phyloP scores from a whole-genome alignment of 2,888 invertebrate species.

The Cinara cedri region DNA sequence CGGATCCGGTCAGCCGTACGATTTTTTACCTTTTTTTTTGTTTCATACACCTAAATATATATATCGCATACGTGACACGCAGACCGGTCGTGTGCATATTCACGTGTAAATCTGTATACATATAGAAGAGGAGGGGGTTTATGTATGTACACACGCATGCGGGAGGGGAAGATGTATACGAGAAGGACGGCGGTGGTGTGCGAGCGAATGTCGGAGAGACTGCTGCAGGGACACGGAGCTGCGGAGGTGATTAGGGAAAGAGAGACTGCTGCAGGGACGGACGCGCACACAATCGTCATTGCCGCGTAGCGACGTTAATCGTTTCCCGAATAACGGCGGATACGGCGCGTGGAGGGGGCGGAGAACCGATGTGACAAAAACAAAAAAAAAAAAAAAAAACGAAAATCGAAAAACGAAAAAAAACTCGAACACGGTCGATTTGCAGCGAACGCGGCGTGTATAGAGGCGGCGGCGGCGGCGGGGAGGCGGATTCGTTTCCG shows the following conservation, averaged over 20 bases:
- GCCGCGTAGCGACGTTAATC: conserved; percentile 48
- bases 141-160: not conserved
- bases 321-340: not conserved
- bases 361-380: conserved; percentile 30
- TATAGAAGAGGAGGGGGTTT: not conserved
- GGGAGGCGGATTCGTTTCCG: conserved; percentile 7
- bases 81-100: not conserved
- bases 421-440: conserved; percentile 21
- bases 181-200: not conserved
- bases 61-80: too few relatives aligned
- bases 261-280: conserved; percentile 2
- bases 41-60: too few relatives aligned
- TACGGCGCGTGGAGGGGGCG: not conserved
- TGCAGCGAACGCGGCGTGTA: not conserved
- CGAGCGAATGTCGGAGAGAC: not conserved
- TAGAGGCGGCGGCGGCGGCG: too few relatives aligned
- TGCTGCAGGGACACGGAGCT: conserved; percentile 17
- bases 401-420: too few relatives aligned
- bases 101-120: not conserved
- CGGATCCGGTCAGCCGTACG: not conserved
- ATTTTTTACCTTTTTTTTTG: not conserved
- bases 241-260: too few relatives aligned
- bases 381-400: conserved; percentile 1
- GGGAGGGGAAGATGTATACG: not conserved
- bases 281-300: too few relatives aligned